Evolutionary conservation across 2,888 invertebrate genomes (phyloP), one percentile per base, ranked within the genome.

Genomic region (Eupelmus urozonus): DNA sequence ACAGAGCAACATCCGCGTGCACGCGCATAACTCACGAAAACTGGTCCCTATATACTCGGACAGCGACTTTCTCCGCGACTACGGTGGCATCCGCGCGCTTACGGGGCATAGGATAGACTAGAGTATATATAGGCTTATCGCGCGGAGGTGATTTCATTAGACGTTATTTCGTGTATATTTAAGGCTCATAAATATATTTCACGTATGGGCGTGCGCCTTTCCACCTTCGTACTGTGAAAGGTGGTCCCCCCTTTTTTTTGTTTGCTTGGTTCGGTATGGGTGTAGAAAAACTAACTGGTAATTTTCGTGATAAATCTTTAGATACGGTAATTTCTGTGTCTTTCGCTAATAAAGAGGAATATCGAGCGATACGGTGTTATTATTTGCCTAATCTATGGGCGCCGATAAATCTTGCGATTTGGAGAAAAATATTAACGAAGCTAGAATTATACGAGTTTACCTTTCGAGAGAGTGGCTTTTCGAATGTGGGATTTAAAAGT

Each of bases 111-210:
- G n/a, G n/a, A 9, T 11, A 16, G 18, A 7, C 25, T 2, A 20
- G 5, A 16, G 42, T 27, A 5, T 11, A 16, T 51, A 7, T 49
- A 45, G 25, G 4, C 16, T 45, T 23, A 45, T 45, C 13, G 5
- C 67, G 25, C 29, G 60, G 13, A 51, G 66, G 65, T 63, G 45
- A 70, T 70, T 70, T 76, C 63, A 76, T 76, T 76, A 70, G 45
- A 65, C 45, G n/a, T 65, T 63, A 77, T 57, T 77, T 51, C 49
- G 53, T 72, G 59, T 66, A 71, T 57, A 77, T 57, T 77, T 72
- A 57, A 59, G 60, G 2, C 72, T 66, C 76, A 71, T 77, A 65
- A 76, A 71, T 65, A 77, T 77, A 72, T 53, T 60, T 66, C 59
- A 51, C 13, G 2, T 45, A 27, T 45, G 51, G 27, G 69, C 65